phyloP scores from a whole-genome alignment of 2,888 invertebrate species.

The Escarpia spicata region DNA sequence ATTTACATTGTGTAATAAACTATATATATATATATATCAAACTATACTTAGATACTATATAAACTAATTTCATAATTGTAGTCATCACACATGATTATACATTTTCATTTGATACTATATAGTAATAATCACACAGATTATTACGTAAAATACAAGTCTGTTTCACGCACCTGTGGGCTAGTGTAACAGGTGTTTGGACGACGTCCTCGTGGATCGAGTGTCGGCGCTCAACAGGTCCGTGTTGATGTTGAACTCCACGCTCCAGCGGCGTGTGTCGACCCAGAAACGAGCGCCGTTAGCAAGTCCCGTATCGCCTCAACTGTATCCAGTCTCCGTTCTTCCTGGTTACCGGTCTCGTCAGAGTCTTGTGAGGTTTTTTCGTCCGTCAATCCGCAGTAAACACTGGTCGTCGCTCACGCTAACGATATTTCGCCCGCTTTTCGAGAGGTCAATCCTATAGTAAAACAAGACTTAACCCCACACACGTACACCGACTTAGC shows the following conservation, averaged over 20 bases:
- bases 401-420: background rate
- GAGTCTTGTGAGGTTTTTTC: background rate
- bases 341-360: background rate
- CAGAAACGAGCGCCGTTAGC: background rate
- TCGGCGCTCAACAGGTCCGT: background rate
- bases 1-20: background rate
- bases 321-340: background rate
- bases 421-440: background rate
- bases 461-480: constrained; percentile 14
- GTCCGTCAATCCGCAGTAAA: background rate
- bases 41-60: no score
- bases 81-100: background rate
- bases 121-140: background rate
- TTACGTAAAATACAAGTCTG: background rate
- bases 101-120: background rate
- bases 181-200: background rate
- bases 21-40: background rate
- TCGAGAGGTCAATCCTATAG: background rate
- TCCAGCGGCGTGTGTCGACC: background rate
- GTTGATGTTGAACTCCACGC: background rate
- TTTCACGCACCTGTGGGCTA: background rate
- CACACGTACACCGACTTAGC: background rate
- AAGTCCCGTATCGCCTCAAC: background rate
- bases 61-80: background rate
- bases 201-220: background rate